Percentiles rank a stretch among this genome's conserved stretches.
These are phyloP conservation scores for Dinothrombium tinctorium DNA, from an alignment of 1,140 invertebrate species.

Conservation along the genomic window DNA sequence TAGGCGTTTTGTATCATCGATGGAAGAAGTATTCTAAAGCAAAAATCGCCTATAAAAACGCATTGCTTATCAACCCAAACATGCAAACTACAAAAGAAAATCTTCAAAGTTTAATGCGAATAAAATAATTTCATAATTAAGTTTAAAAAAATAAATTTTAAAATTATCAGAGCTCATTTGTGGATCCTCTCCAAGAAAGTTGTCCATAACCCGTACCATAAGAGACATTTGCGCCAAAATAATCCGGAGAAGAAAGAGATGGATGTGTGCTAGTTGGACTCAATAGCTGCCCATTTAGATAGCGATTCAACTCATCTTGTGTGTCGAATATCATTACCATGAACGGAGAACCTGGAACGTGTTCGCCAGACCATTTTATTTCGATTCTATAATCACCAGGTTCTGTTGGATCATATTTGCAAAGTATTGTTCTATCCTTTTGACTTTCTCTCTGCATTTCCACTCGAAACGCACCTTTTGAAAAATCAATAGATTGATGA, in stretches of 20 bases:
- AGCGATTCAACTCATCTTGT: conserved; percentile 62
- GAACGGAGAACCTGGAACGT: conserved; percentile 92
- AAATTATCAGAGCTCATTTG: conserved; percentile 15
- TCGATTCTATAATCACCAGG: conserved; percentile 94
- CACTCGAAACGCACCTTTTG: conserved; percentile 86
- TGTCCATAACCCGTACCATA: conserved; percentile 27
- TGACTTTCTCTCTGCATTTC: conserved; percentile 99
- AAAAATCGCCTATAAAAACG: too few species aligned
- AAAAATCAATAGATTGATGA: too few species aligned
- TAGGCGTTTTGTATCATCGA: too few species aligned
- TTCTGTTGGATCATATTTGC: conserved; percentile 87
- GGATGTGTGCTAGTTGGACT: background rate
- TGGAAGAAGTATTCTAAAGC: too few species aligned
- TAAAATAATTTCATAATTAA: too few species aligned
- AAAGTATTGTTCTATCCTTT: conserved; percentile 90
- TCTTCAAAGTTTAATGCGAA: too few species aligned
- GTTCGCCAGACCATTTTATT: conserved; percentile 91
- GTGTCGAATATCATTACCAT: conserved; percentile 97
- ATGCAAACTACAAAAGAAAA: too few species aligned
- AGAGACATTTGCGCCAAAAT: conserved; percentile 21
- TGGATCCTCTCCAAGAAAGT: conserved; percentile 26
- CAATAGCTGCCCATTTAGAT: conserved; percentile 10
- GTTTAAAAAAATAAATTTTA: too few species aligned
- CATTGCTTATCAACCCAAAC: too few species aligned
- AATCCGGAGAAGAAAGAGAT: conserved; percentile 19